Conservation (phyloP, 1,140 invertebrate genomes). For the Papilio polyxenes region DNA sequence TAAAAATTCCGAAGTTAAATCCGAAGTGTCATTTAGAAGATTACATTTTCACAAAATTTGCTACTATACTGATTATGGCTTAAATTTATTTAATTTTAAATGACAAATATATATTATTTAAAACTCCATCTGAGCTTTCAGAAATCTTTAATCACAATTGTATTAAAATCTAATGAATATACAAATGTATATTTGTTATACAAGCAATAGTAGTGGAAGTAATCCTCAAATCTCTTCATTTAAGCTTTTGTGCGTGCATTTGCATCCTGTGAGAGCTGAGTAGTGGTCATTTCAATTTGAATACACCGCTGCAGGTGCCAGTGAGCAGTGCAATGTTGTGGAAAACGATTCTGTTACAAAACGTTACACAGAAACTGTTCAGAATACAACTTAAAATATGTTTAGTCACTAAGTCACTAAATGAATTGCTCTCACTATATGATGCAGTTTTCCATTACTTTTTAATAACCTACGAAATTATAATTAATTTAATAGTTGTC, state of each 20-base stretch:
- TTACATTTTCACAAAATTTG: no score
- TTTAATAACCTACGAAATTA: no score
- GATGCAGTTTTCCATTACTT: no score
- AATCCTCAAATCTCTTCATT: conserved; percentile 5
- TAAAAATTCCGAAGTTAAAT: no score
- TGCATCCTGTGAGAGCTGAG: not conserved
- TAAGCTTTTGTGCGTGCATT: not conserved
- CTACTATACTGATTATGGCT: no score
- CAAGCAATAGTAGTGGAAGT: not conserved
- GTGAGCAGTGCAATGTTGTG: not conserved
- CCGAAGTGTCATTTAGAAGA: no score
- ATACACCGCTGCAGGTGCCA: not conserved
- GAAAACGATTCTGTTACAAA: not conserved
- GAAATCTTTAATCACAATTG: not conserved
- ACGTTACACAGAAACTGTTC: not conserved
- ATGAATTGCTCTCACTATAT: no score
- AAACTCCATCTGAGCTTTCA: not conserved
- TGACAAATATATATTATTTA: no score
- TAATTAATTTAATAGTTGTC: no score
- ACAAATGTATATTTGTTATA: not conserved
- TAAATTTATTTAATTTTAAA: no score
- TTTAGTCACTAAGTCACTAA: not conserved
- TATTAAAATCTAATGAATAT: no score
- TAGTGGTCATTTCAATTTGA: conserved; percentile 13
- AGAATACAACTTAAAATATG: not conserved